Conservation (phyloP, 2,113 vertebrate species). For the Sphyrna mokarran region DNA sequence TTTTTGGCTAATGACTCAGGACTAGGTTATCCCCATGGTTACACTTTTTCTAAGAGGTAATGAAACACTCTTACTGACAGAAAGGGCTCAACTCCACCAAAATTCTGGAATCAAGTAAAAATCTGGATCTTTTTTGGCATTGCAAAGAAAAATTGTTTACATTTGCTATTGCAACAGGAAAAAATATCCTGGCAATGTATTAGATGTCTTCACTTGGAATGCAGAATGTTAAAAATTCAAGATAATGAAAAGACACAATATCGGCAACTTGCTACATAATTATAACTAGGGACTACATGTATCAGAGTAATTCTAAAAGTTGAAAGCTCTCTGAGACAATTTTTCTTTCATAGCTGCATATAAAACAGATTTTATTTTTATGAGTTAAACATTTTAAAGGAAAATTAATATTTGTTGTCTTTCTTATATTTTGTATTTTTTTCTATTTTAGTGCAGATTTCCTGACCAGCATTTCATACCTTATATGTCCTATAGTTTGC, state of each 20-base stretch:
- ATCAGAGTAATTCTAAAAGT: not conserved
- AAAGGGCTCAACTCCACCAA: too few relatives aligned
- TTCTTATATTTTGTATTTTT: not conserved
- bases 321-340: not conserved
- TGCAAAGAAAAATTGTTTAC: not conserved
- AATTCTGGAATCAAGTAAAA: too few relatives aligned
- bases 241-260: not conserved
- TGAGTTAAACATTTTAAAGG: not conserved
- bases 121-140: not conserved
- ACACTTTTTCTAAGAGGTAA: too few relatives aligned
- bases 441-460: slow-evolving; percentile 68
- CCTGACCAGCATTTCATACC: slow-evolving; percentile 76
- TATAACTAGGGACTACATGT: not conserved
- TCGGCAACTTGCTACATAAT: not conserved
- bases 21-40: too few relatives aligned
- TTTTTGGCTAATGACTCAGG: too few relatives aligned
- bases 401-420: not conserved
- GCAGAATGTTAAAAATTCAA: not conserved
- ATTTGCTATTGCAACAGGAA: not conserved
- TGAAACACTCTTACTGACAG: too few relatives aligned
- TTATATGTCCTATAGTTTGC: slow-evolving; percentile 79
- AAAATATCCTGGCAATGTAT: not conserved
- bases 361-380: not conserved
- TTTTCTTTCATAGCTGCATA: not conserved
- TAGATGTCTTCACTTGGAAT: not conserved